Evolutionary conservation across 2,797 vertebrate species (phyloP).

Genomic region (Poecilia wingei): DNA sequence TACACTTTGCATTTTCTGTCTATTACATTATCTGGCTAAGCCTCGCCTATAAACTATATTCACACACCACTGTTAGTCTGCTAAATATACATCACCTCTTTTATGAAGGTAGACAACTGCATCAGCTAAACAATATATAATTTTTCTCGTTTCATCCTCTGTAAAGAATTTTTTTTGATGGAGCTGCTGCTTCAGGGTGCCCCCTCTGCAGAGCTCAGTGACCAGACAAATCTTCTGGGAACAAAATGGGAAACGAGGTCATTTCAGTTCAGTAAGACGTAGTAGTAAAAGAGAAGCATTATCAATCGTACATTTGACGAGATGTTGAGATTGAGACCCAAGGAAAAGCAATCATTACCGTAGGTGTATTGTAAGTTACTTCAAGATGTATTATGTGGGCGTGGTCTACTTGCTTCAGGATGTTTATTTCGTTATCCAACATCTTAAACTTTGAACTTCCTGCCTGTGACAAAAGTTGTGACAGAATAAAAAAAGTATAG

Average conservation of each 20-base stretch:
- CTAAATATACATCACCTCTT: slow-evolving; percentile 71
- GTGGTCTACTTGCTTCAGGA: slow-evolving; percentile 87
- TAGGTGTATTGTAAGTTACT: slow-evolving; percentile 85
- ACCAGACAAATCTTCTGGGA: slow-evolving; percentile 87
- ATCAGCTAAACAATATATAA: slow-evolving; percentile 84
- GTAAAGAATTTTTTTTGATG: slow-evolving; percentile 79
- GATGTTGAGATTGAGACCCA: slow-evolving; percentile 11
- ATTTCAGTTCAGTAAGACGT: slow-evolving; percentile 29
- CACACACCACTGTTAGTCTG: not conserved
- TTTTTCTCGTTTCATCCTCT: slow-evolving; percentile 86
- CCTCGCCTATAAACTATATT: not conserved
- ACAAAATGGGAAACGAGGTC: slow-evolving; percentile 38
- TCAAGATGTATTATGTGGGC: slow-evolving; percentile 87
- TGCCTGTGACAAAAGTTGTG: slow-evolving; percentile 73
- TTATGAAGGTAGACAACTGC: slow-evolving; percentile 86
- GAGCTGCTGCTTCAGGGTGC: slow-evolving; percentile 85
- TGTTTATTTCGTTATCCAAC: slow-evolving; percentile 87
- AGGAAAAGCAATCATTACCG: slow-evolving; percentile 74
- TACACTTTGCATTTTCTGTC: not conserved
- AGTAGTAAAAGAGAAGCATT: slow-evolving; percentile 17
- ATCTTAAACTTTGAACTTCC: slow-evolving; percentile 86
- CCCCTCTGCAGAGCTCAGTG: slow-evolving; percentile 87
- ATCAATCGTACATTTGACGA: slow-evolving; percentile 16
- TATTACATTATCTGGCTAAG: not conserved
- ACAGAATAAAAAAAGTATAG: not conserved